Evolutionary conservation across 2,113 vertebrate genomes (phyloP).

Genomic region (Chaenocephalus aceratus): DNA sequence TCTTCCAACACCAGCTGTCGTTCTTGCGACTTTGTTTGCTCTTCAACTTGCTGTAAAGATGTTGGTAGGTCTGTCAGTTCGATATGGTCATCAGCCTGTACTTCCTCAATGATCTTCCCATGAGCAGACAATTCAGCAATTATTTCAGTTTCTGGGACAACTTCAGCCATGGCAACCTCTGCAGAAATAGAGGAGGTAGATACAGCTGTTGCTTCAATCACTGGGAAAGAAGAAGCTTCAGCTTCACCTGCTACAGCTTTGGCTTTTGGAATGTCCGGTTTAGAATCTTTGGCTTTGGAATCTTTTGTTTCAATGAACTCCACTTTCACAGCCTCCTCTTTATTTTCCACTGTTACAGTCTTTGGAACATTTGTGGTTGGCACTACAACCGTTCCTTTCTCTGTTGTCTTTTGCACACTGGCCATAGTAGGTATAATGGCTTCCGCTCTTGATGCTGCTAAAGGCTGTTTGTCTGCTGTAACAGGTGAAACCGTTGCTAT

Average conservation of each 20-base stretch:
- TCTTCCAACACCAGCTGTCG: conserved; percentile 38
- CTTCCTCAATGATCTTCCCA: conserved; percentile 33
- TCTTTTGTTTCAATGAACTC: conserved; percentile 11
- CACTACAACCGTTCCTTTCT: conserved; percentile 21
- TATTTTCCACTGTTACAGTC: conserved; percentile 7
- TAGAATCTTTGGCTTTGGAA: conserved; percentile 58
- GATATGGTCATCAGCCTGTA: conserved; percentile 27
- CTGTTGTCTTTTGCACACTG: conserved; percentile 6
- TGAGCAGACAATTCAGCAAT: conserved; percentile 54
- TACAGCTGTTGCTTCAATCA: conserved; percentile 11
- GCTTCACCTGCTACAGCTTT: conserved; percentile 13
- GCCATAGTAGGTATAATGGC: conserved; percentile 14
- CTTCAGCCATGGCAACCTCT: conserved; percentile 31
- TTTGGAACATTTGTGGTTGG: conserved; percentile 23
- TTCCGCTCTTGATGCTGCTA: conserved; percentile 22
- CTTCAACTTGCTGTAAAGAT: conserved; percentile 44
- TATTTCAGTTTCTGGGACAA: conserved; percentile 25
- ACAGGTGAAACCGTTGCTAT: conserved; percentile 22
- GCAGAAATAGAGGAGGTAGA: conserved; percentile 14
- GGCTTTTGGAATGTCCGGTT: conserved; percentile 69
- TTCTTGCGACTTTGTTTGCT: conserved; percentile 43
- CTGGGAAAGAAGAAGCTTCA: conserved; percentile 7
- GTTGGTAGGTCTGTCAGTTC: conserved; percentile 30
- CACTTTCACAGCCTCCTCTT: conserved; percentile 27
- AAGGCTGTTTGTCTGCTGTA: conserved; percentile 31